A percentile compares a stretch with the other conserved stretches of the same genome.
These are phyloP conservation scores for Meandrusa payeni DNA, from an alignment of 2,888 invertebrate genomes.

Conservation along the genomic window DNA sequence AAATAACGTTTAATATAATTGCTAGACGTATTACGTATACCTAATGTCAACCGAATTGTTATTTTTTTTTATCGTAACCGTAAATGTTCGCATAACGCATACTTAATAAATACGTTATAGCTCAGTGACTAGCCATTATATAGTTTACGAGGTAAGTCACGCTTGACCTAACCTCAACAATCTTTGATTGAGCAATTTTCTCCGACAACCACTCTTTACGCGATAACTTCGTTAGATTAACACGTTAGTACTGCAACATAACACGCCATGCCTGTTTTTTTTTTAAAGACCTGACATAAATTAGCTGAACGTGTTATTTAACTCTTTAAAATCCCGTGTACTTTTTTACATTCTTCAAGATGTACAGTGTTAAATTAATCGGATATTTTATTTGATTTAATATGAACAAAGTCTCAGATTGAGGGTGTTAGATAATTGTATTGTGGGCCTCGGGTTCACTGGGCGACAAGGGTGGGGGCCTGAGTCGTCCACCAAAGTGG, in stretches of 20 bases:
- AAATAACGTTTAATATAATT: conserved; percentile 1
- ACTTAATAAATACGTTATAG: conserved; percentile 36
- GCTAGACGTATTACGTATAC: conserved; percentile 1
- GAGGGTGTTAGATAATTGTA: no score
- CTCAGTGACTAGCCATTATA: conserved; percentile 35
- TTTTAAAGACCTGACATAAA: conserved; percentile 15
- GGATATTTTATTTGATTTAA: no score
- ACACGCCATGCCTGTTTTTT: conserved; percentile 31
- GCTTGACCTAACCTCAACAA: conserved; percentile 37
- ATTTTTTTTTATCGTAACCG: conserved; percentile 22
- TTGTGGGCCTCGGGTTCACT: no score
- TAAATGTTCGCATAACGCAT: conserved; percentile 34
- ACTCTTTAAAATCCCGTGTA: no score
- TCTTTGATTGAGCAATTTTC: conserved; percentile 44
- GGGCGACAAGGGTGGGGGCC: no score
- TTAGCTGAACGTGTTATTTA: no score
- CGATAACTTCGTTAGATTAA: conserved; percentile 43
- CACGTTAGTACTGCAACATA: conserved; percentile 34
- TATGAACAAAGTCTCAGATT: no score
- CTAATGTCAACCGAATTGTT: conserved; percentile 12
- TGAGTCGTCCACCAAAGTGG: no score
- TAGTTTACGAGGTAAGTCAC: conserved; percentile 39
- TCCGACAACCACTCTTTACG: conserved; percentile 38
- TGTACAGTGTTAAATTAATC: no score
- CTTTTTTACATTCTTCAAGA: no score